Percentiles rank a stretch among this genome's conserved stretches.
Conservation (phyloP, 1,140 invertebrate species). For the Heliconius hermathena region DNA sequence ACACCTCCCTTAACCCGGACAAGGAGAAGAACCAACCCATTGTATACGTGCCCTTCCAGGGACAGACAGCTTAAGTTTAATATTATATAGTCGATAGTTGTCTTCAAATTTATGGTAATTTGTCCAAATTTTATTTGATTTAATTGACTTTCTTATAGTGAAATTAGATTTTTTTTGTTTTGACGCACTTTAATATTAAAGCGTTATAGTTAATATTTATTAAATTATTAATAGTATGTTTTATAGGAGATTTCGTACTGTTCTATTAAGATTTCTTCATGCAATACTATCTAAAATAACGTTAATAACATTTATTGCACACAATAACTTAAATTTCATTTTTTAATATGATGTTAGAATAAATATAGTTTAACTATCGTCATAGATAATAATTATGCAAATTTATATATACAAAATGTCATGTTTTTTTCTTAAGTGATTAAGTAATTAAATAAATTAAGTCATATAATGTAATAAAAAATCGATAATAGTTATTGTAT, state of each 20-base stretch:
- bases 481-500: neutral
- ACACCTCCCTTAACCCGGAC: slow-evolving; percentile 70
- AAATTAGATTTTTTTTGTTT: neutral
- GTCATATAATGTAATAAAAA: neutral
- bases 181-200: too few species aligned
- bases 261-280: neutral
- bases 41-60: slow-evolving; percentile 78
- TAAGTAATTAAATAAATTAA: too few species aligned
- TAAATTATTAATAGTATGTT: neutral
- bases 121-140: too few species aligned
- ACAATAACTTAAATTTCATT: neutral
- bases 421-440: neutral
- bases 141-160: neutral
- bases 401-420: neutral
- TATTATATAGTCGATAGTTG: neutral
- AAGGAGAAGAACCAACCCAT: slow-evolving; percentile 65
- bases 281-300: neutral
- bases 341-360: neutral
- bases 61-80: slow-evolving; percentile 65
- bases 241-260: neutral
- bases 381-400: too few species aligned
- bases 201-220: neutral
- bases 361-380: neutral
- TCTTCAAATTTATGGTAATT: neutral
- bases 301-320: neutral